These are phyloP conservation scores for Apoderus coryli DNA, from an alignment of 2,888 invertebrate species.

Conservation along the genomic window DNA sequence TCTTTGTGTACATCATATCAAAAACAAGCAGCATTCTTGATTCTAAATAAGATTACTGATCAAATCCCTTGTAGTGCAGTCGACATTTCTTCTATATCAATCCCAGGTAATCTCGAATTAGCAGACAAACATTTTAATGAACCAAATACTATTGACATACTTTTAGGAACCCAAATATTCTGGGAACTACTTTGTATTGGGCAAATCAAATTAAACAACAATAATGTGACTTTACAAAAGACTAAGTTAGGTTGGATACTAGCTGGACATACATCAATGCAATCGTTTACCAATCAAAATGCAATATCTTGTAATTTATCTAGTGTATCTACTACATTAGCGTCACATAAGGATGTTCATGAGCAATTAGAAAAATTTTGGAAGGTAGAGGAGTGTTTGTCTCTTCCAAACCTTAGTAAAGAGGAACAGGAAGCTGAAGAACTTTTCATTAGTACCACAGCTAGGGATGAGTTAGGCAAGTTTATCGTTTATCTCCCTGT, in stretches of 20 bases:
- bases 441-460: slow-evolving; percentile 2
- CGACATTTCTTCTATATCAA: background rate
- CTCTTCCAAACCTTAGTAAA: too few species aligned
- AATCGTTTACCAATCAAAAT: background rate
- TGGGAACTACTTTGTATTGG: background rate
- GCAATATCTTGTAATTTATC: slow-evolving; percentile 2
- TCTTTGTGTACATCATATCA: too few species aligned
- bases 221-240: slow-evolving; percentile 1
- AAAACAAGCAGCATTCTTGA: too few species aligned
- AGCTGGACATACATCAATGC: slow-evolving; percentile 1
- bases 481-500: slow-evolving; percentile 9
- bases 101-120: slow-evolving; percentile 6
- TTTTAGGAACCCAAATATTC: background rate
- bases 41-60: slow-evolving; percentile 4
- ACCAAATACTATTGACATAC: slow-evolving; percentile 1
- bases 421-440: slow-evolving; percentile 3
- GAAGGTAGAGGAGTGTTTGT: too few species aligned
- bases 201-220: background rate
- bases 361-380: slow-evolving; percentile 8
- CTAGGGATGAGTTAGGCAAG: background rate
- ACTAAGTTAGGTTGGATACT: slow-evolving; percentile 9
- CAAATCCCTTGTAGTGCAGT: background rate
- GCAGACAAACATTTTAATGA: too few species aligned
- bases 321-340: too few species aligned
- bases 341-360: slow-evolving; percentile 1